Evolutionary conservation across 2,888 invertebrate species (phyloP).

Genomic region (Drosophila rellima): DNA sequence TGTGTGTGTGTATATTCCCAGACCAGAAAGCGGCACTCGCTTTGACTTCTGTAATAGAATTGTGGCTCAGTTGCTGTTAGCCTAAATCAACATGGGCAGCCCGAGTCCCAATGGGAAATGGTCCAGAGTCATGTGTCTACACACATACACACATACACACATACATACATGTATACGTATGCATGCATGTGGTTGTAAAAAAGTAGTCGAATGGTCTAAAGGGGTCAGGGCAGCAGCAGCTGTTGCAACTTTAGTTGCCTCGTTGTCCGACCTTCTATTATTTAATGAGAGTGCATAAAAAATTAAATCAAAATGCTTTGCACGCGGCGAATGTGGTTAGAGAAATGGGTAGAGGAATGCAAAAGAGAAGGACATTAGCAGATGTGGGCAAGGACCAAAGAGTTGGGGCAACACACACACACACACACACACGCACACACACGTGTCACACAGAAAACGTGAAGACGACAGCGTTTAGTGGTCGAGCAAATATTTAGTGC

Average conservation of each 20-base stretch:
- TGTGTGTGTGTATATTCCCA: slow-evolving; percentile 37
- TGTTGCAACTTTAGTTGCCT: slow-evolving; percentile 41
- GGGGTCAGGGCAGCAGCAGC: slow-evolving; percentile 27
- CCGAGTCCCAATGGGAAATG: slow-evolving; percentile 38
- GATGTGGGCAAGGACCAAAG: slow-evolving; percentile 37
- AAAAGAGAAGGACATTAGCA: slow-evolving; percentile 53
- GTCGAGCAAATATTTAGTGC: slow-evolving; percentile 59
- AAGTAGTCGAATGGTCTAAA: too few species aligned
- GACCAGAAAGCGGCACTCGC: slow-evolving; percentile 26
- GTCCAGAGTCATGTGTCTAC: not conserved
- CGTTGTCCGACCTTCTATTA: slow-evolving; percentile 39
- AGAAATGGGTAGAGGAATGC: slow-evolving; percentile 5
- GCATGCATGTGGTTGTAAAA: not conserved
- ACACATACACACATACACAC: slow-evolving; percentile 2
- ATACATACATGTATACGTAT: not conserved
- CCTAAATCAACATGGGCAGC: slow-evolving; percentile 66
- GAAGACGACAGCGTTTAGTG: slow-evolving; percentile 42
- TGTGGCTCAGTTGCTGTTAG: slow-evolving; percentile 37
- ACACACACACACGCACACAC: not conserved
- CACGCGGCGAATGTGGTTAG: slow-evolving; percentile 25
- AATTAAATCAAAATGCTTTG: slow-evolving; percentile 63
- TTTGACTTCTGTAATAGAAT: slow-evolving; percentile 57
- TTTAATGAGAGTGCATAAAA: slow-evolving; percentile 69
- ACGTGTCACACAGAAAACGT: slow-evolving; percentile 25
- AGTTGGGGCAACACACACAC: slow-evolving; percentile 17